Conservation (phyloP, 2,888 invertebrate genomes). For the Meta bourneti region DNA sequence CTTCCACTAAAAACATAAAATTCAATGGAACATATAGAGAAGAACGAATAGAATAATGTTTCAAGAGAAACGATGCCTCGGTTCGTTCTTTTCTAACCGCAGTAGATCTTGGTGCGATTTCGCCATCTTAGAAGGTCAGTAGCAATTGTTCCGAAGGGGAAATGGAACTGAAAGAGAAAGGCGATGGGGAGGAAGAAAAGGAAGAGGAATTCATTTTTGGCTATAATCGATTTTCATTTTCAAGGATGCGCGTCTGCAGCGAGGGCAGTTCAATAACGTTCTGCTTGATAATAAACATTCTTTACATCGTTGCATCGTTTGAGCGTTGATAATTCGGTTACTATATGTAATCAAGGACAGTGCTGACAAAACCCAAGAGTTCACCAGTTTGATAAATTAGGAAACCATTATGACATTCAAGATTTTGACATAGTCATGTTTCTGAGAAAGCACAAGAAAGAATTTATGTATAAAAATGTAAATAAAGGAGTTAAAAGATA, state of each 20-base stretch:
- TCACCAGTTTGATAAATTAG: too few species aligned
- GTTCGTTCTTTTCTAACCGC: not conserved
- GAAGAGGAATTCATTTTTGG: conserved; percentile 11
- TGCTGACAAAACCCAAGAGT: not conserved
- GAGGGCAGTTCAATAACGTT: not conserved
- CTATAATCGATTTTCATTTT: conserved; percentile 26
- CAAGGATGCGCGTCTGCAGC: conserved; percentile 16
- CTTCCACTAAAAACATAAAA: too few species aligned
- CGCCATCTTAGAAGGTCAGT: not conserved
- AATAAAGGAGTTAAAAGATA: too few species aligned
- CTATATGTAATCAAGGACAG: not conserved
- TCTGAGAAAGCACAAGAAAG: too few species aligned
- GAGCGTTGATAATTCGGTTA: not conserved
- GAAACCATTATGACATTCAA: too few species aligned
- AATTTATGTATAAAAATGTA: too few species aligned
- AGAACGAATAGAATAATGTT: too few species aligned
- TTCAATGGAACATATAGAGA: too few species aligned
- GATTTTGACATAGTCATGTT: too few species aligned
- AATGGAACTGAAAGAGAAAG: not conserved
- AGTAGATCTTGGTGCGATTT: not conserved
- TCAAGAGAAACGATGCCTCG: too few species aligned
- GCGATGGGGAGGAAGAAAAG: not conserved
- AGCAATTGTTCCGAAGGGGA: not conserved
- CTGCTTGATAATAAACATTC: not conserved
- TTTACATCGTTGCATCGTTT: not conserved